Conservation (phyloP, 2,797 vertebrate genomes). For the Ptychadena robeensis region DNA sequence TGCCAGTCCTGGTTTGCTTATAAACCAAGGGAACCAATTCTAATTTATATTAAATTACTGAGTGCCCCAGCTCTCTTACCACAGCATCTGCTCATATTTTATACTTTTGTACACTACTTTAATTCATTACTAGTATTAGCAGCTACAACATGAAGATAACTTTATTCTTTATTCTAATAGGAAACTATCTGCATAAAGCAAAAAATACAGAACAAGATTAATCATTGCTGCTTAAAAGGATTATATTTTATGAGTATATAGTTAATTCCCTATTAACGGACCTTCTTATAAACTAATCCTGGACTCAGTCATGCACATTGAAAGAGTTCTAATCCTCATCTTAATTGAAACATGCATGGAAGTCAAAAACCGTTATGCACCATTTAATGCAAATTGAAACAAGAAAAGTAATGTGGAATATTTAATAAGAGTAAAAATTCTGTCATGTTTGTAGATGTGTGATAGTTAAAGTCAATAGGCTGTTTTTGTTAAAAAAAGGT, state of each 20-base stretch:
- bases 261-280: conserved; percentile 46
- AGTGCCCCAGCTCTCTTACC: neutral
- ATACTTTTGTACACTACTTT: too few relatives aligned
- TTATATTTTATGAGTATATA: conserved; percentile 48
- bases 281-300: conserved; percentile 40
- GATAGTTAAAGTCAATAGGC: too few relatives aligned
- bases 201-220: conserved; percentile 31
- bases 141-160: neutral
- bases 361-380: conserved; percentile 40
- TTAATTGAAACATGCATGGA: conserved; percentile 44
- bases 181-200: conserved; percentile 26
- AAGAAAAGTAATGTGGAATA: neutral
- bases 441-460: too few relatives aligned
- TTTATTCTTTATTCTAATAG: conserved; percentile 5
- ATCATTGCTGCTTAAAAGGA: conserved; percentile 43
- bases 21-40: too few relatives aligned
- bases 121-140: neutral
- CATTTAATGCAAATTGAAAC: conserved; percentile 43
- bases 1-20: too few relatives aligned
- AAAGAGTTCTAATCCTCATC: conserved; percentile 40
- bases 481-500: too few relatives aligned
- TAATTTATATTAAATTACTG: neutral
- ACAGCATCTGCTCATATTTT: neutral
- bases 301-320: conserved; percentile 51
- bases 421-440: neutral